These are phyloP conservation scores for Synergus umbraculus DNA, from an alignment of 2,888 invertebrate species.

Conservation along the genomic window DNA sequence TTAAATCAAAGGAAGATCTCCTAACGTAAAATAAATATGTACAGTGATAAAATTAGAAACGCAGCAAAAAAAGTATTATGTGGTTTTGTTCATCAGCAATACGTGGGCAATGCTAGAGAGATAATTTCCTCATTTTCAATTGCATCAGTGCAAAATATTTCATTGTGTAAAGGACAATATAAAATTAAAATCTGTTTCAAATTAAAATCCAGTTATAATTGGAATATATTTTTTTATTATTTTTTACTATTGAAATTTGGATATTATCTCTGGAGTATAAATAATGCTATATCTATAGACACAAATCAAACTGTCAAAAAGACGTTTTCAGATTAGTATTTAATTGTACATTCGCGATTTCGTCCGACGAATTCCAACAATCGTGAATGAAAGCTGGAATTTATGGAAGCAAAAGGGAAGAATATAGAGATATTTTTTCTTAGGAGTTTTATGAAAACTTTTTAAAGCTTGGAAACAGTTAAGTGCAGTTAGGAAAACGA, in stretches of 20 bases:
- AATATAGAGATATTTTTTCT: neutral
- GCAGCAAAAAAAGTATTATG: neutral
- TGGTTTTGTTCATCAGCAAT: neutral
- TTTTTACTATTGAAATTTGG: neutral
- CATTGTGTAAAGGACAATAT: neutral
- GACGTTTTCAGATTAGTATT: neutral
- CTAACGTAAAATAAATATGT: neutral
- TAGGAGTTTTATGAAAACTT: neutral
- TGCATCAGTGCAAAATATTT: neutral
- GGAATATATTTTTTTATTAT: neutral
- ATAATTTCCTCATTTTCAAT: neutral
- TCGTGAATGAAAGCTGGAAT: neutral
- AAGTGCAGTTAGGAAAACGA: neutral
- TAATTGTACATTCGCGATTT: neutral
- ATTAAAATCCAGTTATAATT: neutral
- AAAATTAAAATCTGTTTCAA: neutral
- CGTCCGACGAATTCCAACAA: neutral
- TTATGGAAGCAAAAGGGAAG: neutral
- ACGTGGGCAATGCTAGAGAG: neutral
- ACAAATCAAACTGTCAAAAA: slow-evolving; percentile 8
- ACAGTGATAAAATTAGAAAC: neutral
- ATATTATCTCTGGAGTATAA: neutral
- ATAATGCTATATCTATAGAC: neutral
- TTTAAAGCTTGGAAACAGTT: neutral
- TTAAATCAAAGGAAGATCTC: neutral